Base-by-base conservation (phyloP, 2,888 invertebrate species). In the Pachycephus smyrnensis region DNA sequence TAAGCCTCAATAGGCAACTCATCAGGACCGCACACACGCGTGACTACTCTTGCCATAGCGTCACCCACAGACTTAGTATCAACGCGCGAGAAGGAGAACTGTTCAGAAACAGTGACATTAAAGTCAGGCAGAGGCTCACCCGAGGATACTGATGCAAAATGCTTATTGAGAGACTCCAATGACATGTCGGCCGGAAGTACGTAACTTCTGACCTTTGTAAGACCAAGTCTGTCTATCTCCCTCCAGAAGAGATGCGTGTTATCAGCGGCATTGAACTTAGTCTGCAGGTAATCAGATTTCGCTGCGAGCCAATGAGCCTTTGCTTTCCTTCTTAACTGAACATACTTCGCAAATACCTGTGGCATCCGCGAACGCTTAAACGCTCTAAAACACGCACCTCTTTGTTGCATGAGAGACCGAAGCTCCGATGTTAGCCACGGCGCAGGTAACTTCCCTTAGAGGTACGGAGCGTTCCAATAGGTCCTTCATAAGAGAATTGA, bases 81-180 rank as follows among this genome's bases (percentile, higher is more conserved):
- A 75, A 75, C 15, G n/a, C 11, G n/a, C 32, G 15, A 69, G 30
- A 69, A 36, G 12, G 36, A 36, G 12, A 12, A 11, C 36, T 36
- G 36, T 1, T 11, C 11, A 36, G 12, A 36, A 36, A 12, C 11
- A 11, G 12, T 11, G 36, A 11, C 36, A 11, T 3, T 11, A 36
- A 36, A 36, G 12, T 33, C 12, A 6, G 69, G 36, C 1, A 68
- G 36, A 6, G 23, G 12, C 1, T 37, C 23, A 4, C n/a, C 69
- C 23, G 36, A 69, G 1, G 69, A 75, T 11, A 75, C 36, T 1
- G 75, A 9, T 30, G 23, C 75, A 69, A 75, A 75, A 12, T 75
- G 30, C 36, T 75, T 11, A 15, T 75, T 75, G 12, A 68, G 30
- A 1, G 35, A 12, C 11, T 33, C 12, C 30, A 69, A n/a, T 1